Conservation (phyloP, 1,140 invertebrate genomes). For the Tyrophagus putrescentiae region DNA sequence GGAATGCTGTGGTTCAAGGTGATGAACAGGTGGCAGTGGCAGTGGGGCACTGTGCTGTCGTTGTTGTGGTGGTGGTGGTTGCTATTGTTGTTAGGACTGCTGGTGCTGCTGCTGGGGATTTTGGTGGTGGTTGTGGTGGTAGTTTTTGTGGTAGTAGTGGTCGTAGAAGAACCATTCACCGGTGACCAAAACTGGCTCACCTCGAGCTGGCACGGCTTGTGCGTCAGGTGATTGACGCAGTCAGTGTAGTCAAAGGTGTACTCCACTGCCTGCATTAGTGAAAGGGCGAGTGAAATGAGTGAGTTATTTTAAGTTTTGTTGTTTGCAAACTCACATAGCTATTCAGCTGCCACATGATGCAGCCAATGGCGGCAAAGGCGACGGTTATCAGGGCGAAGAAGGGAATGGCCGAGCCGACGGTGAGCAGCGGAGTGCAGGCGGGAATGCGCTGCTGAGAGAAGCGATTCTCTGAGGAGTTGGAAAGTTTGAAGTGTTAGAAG, state of each 20-base stretch:
- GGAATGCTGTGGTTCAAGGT: constrained; percentile 50
- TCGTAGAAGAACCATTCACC: background rate
- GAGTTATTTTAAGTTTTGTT: no score
- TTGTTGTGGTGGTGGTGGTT: constrained; percentile 37
- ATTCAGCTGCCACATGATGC: background rate
- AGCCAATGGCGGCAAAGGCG: background rate
- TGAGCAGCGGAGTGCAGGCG: background rate
- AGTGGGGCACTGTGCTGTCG: constrained; percentile 37
- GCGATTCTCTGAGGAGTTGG: background rate
- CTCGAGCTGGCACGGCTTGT: constrained; percentile 45
- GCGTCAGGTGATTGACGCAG: background rate
- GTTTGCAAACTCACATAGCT: no score
- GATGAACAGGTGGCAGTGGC: constrained; percentile 53
- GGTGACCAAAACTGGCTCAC: constrained; percentile 61
- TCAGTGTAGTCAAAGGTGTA: constrained; percentile 15
- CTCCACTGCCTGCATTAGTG: background rate
- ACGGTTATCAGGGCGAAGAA: constrained; percentile 86
- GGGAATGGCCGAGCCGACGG: background rate
- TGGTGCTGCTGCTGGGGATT: constrained; percentile 37
- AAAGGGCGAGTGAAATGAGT: background rate
- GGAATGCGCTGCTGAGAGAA: background rate
- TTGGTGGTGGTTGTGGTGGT: constrained; percentile 26
- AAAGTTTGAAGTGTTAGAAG: no score
- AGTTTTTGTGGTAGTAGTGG: constrained; percentile 6
- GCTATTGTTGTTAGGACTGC: constrained; percentile 21